A percentile compares a stretch with the other conserved stretches of the same genome.
phyloP scores from a whole-genome alignment of 1,140 invertebrate species.

The Parasteatoda tepidariorum region DNA sequence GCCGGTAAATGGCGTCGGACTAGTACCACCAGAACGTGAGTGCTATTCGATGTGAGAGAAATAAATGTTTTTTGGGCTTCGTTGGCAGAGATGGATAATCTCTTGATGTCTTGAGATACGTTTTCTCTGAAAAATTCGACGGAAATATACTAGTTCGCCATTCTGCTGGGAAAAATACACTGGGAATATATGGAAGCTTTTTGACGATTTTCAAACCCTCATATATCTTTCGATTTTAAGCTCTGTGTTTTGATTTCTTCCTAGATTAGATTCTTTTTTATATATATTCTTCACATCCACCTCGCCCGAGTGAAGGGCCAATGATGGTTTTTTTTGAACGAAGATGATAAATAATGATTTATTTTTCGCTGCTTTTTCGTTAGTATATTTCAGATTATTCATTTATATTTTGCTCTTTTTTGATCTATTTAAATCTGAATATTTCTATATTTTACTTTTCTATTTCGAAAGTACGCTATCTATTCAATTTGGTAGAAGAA shows the following conservation, averaged over 20 bases:
- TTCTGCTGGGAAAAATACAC: not conserved
- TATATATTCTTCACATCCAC: not conserved
- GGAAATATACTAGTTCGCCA: slow-evolving; percentile 24
- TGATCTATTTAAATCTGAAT: slow-evolving; percentile 21
- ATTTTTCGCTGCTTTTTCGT: not conserved
- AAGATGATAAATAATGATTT: slow-evolving; percentile 54
- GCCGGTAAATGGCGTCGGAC: not conserved
- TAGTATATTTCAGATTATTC: not conserved
- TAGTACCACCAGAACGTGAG: slow-evolving; percentile 17
- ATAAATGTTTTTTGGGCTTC: slow-evolving; percentile 47
- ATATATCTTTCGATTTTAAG: slow-evolving; percentile 52
- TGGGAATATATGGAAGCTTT: slow-evolving; percentile 34
- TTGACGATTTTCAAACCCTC: slow-evolving; percentile 57
- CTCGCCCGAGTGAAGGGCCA: slow-evolving; percentile 1
- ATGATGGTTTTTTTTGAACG: slow-evolving; percentile 29
- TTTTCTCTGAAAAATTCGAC: not conserved
- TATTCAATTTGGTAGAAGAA: too few species aligned
- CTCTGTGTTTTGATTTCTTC: slow-evolving; percentile 50
- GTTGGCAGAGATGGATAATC: slow-evolving; percentile 59
- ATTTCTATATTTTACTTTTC: too few species aligned
- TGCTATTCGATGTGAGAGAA: slow-evolving; percentile 56
- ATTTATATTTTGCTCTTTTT: not conserved
- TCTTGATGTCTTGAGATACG: slow-evolving; percentile 42
- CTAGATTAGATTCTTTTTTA: slow-evolving; percentile 44
- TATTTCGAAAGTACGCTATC: too few species aligned